phyloP scores from a whole-genome alignment of 2,888 invertebrate species.

The Eudemis profundana region DNA sequence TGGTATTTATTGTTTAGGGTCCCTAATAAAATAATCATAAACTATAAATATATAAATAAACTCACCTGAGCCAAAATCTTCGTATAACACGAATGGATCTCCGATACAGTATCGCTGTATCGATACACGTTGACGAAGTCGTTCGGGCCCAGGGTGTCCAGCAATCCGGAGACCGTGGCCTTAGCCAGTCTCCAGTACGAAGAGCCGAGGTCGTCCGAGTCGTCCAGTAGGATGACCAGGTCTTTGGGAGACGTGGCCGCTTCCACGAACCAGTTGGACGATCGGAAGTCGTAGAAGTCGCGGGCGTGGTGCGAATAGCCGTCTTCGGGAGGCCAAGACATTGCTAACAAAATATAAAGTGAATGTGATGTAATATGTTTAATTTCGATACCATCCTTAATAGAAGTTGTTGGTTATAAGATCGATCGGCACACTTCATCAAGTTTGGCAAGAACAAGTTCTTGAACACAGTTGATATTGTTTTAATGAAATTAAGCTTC shows the following conservation, averaged over 20 bases:
- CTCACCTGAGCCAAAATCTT: conserved; percentile 94
- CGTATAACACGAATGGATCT: conserved; percentile 95
- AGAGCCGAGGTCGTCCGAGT: conserved; percentile 95
- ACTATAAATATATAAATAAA: not conserved
- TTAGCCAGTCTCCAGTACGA: conserved; percentile 93
- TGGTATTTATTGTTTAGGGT: too few species aligned
- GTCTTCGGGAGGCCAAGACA: conserved; percentile 94
- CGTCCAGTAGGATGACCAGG: conserved; percentile 96
- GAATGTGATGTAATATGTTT: conserved; percentile 8
- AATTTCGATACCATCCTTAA: not conserved
- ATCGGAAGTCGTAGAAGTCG: conserved; percentile 96
- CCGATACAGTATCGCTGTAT: conserved; percentile 93
- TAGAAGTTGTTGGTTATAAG: too few species aligned
- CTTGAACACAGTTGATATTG: too few species aligned
- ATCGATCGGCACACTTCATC: too few species aligned
- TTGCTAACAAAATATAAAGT: conserved; percentile 77
- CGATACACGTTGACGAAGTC: conserved; percentile 98
- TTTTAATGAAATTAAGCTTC: too few species aligned
- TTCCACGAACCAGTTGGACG: conserved; percentile 98
- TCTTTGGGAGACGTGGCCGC: conserved; percentile 99
- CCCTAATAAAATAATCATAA: too few species aligned
- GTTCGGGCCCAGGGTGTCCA: conserved; percentile 98
- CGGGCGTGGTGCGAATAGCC: conserved; percentile 91
- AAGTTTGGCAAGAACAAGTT: too few species aligned
- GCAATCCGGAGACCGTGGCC: conserved; percentile 94